A percentile compares a stretch with the other conserved stretches of the same genome.
These are phyloP conservation scores for Aurelia aurita complex sp. Pacific DNA, from an alignment of 30 jellyfish, hydroid and myxozoan genomes.

Conservation along the genomic window DNA sequence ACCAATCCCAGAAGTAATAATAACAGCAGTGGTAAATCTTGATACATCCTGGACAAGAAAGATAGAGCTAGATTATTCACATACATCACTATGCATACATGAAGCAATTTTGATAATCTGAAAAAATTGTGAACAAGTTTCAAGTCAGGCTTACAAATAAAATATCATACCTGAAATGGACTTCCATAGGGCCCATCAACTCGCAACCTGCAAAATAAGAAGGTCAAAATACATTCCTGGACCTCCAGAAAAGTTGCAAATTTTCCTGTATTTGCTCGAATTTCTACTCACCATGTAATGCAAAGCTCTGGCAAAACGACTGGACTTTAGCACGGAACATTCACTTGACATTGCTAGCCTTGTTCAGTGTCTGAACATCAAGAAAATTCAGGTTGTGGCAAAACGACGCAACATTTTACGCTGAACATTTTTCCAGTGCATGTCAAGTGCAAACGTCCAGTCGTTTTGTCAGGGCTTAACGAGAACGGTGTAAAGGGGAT, in stretches of 20 bases:
- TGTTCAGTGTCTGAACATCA: too few relatives aligned
- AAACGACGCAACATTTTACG: too few relatives aligned
- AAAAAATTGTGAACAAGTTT: background rate
- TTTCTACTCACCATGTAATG: background rate
- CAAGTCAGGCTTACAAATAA: background rate
- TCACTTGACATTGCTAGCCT: too few relatives aligned
- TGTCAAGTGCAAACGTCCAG: background rate
- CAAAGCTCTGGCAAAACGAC: too few relatives aligned
- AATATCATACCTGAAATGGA: conserved; percentile 73
- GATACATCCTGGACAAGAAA: conserved; percentile 61
- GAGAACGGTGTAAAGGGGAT: too few relatives aligned
- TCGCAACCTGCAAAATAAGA: conserved; percentile 14
- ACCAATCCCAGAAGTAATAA: conserved; percentile 92
- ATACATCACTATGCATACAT: background rate
- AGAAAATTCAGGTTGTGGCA: too few relatives aligned
- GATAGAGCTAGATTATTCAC: background rate
- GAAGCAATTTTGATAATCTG: too few relatives aligned
- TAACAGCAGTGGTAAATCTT: conserved; percentile 64
- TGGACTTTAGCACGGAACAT: too few relatives aligned
- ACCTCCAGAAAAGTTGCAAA: background rate
- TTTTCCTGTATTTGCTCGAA: background rate
- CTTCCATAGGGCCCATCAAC: conserved; percentile 95
- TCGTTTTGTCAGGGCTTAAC: too few relatives aligned
- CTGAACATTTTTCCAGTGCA: background rate
- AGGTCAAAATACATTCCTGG: background rate